A percentile compares a stretch with the other conserved stretches of the same genome.
Conservation (phyloP, 2,113 vertebrate species). For the Orcinus orca region DNA sequence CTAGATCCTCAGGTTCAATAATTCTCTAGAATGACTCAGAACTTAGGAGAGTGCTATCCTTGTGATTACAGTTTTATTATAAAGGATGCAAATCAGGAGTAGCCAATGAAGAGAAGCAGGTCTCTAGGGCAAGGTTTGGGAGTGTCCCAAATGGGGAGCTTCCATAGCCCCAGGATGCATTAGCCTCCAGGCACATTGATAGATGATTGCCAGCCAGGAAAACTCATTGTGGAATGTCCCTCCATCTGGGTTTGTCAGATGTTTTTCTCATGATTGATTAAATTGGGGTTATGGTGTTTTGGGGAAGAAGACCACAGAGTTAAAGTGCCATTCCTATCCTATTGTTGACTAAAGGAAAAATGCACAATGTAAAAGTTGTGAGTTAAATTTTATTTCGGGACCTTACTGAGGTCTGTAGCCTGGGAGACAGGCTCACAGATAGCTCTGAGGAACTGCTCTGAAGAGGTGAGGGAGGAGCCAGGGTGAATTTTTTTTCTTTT, state of each 20-base stretch:
- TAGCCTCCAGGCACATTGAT: background rate
- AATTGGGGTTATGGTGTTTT: background rate
- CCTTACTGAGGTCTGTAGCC: background rate
- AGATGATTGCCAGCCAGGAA: background rate
- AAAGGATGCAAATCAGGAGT: background rate
- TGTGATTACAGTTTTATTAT: background rate
- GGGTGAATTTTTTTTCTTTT: background rate
- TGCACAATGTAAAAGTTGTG: background rate
- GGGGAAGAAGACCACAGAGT: background rate
- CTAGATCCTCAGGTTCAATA: background rate
- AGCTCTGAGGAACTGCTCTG: background rate
- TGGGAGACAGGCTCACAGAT: background rate
- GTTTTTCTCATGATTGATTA: constrained; percentile 17
- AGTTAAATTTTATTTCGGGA: background rate
- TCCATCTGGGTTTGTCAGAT: background rate
- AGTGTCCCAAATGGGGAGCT: background rate
- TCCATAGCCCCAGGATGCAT: background rate
- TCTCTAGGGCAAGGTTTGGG: background rate
- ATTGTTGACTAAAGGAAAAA: background rate
- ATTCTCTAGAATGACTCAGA: background rate
- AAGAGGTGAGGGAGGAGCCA: background rate
- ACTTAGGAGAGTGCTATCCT: background rate
- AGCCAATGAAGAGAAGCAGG: background rate
- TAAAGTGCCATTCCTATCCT: background rate
- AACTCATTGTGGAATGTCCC: background rate